Evolutionary conservation across 2,113 vertebrate genomes (phyloP), one percentile per base, ranked within the genome.

Genomic region (Hoplias malabaricus): DNA sequence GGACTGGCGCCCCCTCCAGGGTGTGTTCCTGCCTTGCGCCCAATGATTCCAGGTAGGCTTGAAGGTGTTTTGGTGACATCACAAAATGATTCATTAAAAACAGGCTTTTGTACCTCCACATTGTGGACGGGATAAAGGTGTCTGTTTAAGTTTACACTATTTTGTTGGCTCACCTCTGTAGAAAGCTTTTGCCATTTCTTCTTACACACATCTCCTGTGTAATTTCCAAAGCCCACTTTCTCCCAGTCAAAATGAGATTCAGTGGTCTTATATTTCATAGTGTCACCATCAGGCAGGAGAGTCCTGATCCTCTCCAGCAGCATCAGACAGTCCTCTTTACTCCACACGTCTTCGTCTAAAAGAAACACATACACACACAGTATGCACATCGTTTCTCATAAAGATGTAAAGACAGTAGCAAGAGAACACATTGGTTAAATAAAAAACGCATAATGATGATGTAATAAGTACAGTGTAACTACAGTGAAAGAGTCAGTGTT

Each of bases 221-320:
- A 94, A 73, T 43, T 67, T 16, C 89, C 89, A 38, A 94, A 93
- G 23, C 89, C 69, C 7, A 93, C 90, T 69, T 93, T 94, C 11
- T 92, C 90, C 93, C 93, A 94, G 86, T 94, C 92, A 0, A 93
- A 93, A 87, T 94, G 93, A 0, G 91, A 92, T 88, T 93, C 92
- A 0, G 93, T 93, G 82, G 92, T 93, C 79, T 93, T 93, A 34
- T 93, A 93, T 70, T 93, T 93, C 91, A 93, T 90, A 36, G 13
- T 53, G 69, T 93, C 93, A 21, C 14, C 78, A 1, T 93, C 91
- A 0, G 92, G 92, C 67, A 94, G 77, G 65, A 89, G 42, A 61
- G 77, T 80, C 21, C 90, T 88, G 42, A 94, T 93, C 84, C 91
- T 84, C 78, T 94, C 93, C 87, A 94, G 69, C 70, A 94, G 82